Conservation (phyloP, 2,888 invertebrate species). For the Chymomyza fuscimana region DNA sequence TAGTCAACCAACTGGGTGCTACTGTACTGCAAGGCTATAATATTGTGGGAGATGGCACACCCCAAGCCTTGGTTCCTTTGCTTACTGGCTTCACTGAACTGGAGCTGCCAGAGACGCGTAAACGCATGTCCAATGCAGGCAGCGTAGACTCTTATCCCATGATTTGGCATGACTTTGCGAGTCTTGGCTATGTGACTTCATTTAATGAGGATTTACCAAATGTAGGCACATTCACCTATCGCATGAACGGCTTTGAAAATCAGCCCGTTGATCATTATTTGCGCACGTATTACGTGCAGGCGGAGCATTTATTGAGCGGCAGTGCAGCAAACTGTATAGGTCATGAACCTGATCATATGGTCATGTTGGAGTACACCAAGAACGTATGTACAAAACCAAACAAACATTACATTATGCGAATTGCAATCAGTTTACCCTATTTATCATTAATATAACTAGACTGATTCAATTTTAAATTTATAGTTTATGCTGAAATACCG, state of each 20-base stretch:
- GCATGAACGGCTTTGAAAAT: slow-evolving; percentile 90
- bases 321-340: slow-evolving; percentile 86
- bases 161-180: slow-evolving; percentile 89
- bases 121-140: slow-evolving; percentile 83
- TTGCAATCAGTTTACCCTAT: no score
- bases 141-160: slow-evolving; percentile 90
- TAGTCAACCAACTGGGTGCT: slow-evolving; percentile 83
- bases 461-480: slow-evolving; percentile 31
- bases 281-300: slow-evolving; percentile 88
- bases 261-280: slow-evolving; percentile 95
- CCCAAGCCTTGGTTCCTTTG: slow-evolving; percentile 92
- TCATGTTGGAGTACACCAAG: slow-evolving; percentile 84
- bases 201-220: slow-evolving; percentile 93
- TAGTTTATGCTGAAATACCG: slow-evolving; percentile 84
- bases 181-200: slow-evolving; percentile 87
- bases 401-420: no score
- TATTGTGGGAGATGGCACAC: slow-evolving; percentile 92
- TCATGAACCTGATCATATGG: slow-evolving; percentile 85
- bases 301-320: slow-evolving; percentile 81
- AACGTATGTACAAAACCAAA: slow-evolving; percentile 81
- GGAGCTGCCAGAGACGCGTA: slow-evolving; percentile 93
- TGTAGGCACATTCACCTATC: slow-evolving; percentile 93
- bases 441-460: neutral
- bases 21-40: slow-evolving; percentile 88
- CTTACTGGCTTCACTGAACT: slow-evolving; percentile 91